phyloP scores from a whole-genome alignment of 2,888 invertebrate genomes.

The Drepana falcataria region DNA sequence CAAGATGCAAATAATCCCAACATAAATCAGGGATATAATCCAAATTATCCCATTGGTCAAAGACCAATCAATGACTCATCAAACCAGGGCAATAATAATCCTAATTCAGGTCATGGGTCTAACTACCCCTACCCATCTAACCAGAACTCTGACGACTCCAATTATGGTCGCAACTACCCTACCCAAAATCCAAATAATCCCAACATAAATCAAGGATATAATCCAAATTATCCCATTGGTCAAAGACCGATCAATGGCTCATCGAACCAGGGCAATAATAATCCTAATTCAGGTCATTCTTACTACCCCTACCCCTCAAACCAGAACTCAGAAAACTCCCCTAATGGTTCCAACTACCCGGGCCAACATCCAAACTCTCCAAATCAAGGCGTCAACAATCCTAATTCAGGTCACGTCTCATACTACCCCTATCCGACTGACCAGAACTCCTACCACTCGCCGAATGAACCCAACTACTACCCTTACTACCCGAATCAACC shows the following conservation, averaged over 20 bases:
- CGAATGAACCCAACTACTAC: constrained; percentile 1
- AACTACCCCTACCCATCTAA: constrained; percentile 6
- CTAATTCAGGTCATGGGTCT: constrained; percentile 1
- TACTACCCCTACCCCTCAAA: constrained; percentile 6
- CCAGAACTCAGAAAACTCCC: background rate
- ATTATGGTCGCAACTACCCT: constrained; percentile 13
- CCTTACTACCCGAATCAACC: constrained; percentile 8
- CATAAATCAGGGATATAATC: constrained; percentile 3
- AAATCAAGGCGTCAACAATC: constrained; percentile 10
- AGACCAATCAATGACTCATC: constrained; percentile 11
- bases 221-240: background rate
- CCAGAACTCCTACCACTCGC: background rate
- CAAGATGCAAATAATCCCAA: constrained; percentile 5
- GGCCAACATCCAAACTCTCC: constrained; percentile 11
- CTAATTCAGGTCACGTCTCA: constrained; percentile 3
- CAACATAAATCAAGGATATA: constrained; percentile 3
- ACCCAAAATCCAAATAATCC: constrained; percentile 13
- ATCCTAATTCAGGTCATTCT: constrained; percentile 3
- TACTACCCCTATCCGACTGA: constrained; percentile 6
- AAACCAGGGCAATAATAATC: constrained; percentile 10
- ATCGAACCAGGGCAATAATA: constrained; percentile 11
- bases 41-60: background rate
- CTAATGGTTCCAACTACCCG: constrained; percentile 11
- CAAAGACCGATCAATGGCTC: constrained; percentile 10
- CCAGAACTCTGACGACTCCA: constrained; percentile 1